phyloP scores from a whole-genome alignment of 2,113 vertebrate species.

The Trochalopteron elliotii region DNA sequence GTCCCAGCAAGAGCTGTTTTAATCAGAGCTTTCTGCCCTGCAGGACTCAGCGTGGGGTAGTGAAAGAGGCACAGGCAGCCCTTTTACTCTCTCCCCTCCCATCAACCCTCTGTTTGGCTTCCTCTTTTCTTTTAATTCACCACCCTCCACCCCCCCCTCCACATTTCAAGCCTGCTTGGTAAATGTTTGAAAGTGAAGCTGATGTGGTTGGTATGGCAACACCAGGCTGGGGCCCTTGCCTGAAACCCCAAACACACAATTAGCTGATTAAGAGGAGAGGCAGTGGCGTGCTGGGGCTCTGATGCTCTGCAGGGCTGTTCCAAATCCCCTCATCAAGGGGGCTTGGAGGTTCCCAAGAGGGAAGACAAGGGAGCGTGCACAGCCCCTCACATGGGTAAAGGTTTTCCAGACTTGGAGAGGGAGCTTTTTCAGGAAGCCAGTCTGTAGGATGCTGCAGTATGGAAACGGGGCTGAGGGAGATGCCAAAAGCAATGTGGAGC shows the following conservation, averaged over 20 bases:
- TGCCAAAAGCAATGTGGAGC: not conserved
- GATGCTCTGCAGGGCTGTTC: not conserved
- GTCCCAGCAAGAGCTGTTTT: constrained; percentile 42
- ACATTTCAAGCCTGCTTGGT: constrained; percentile 29
- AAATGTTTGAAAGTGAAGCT: constrained; percentile 55
- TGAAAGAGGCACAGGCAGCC: constrained; percentile 24
- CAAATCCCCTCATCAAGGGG: not conserved
- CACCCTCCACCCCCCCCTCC: not conserved
- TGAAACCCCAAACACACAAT: constrained; percentile 67
- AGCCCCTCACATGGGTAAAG: not conserved
- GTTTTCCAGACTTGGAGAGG: not conserved
- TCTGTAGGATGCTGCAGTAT: not conserved
- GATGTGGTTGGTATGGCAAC: constrained; percentile 61
- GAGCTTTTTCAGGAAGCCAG: not conserved
- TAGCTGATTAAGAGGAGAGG: constrained; percentile 47
- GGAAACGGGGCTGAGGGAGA: not conserved
- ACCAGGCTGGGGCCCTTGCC: constrained; percentile 42
- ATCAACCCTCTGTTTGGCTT: constrained; percentile 39
- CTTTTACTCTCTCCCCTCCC: constrained; percentile 38
- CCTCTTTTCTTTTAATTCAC: not conserved
- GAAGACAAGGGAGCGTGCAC: not conserved
- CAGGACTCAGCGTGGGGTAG: not conserved
- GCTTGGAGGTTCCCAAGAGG: not conserved
- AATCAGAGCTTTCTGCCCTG: constrained; percentile 58
- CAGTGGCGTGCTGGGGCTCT: not conserved